Base-by-base conservation (phyloP, 2,113 vertebrate genomes). In the Carettochelys insculpta region DNA sequence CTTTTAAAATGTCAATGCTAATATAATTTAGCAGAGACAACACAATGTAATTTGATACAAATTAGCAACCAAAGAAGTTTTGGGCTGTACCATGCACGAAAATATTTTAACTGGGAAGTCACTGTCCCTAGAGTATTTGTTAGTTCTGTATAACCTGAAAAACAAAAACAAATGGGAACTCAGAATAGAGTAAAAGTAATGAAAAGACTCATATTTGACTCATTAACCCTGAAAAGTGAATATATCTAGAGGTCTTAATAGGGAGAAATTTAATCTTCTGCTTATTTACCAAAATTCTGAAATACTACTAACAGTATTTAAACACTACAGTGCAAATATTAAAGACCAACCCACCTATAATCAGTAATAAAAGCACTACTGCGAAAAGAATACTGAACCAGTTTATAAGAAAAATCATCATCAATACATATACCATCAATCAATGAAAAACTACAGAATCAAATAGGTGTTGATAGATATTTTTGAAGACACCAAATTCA, bases 71-170 rank as follows among this genome's bases (percentile, higher is more conserved):
- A 75, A 75, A 20, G 38, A 9, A 4, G 2, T 2, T 43, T 14
- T 24, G 41, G 38, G 71, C 71, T 73, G 24, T 27, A 73, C 11
- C 25, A 43, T 43, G 22, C 41, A 43, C 24, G 13, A 10, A 71
- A 24, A 12, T 27, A 24, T 14, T 53, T 0, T 4, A 2, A 0
- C 34, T 13, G 53, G 19, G 76, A 14, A 14, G 24, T 1, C 24
- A 4, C 43, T 0, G 25, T 0, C 1, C n/a, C n/a, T 2, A 9
- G 51, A 0, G 52, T 0, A 68, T 41, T 12, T 41, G 1, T 8
- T 31, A 1, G 65, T 51, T 34, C 0, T 0, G 13, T 2, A 56
- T 29, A 0, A 45, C 41, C 0, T 1, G 38, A 27, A 53, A 22
- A 8, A 1, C 41, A 12, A 14, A 43, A 31, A 6, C 31, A 7